phyloP scores from a whole-genome alignment of 2,888 invertebrate species.

The Cheiracanthium punctorium region DNA sequence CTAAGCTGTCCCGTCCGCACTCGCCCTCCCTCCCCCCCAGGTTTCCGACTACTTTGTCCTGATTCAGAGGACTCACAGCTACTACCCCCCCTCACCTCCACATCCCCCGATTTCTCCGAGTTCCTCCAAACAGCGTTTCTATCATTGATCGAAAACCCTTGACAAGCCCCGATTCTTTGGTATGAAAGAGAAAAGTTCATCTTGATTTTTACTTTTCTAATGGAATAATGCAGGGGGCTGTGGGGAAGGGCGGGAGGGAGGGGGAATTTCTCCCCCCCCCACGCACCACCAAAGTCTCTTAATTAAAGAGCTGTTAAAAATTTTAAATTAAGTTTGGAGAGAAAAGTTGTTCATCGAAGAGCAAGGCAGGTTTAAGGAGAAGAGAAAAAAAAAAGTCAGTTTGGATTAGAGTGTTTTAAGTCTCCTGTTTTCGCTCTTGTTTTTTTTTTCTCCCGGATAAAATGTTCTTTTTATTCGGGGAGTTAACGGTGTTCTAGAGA shows the following conservation, averaged over 20 bases:
- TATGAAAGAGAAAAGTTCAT: not conserved
- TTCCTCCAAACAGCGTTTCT: not conserved
- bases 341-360: too few relatives aligned
- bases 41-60: slow-evolving; percentile 19
- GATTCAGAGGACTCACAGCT: not conserved
- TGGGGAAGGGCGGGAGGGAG: too few relatives aligned
- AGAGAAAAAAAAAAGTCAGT: not conserved
- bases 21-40: not conserved
- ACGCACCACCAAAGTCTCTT: not conserved
- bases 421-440: not conserved
- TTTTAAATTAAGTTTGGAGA: not conserved
- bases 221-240: too few relatives aligned
- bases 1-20: slow-evolving; percentile 41
- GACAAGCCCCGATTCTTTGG: not conserved
- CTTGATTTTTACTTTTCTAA: not conserved
- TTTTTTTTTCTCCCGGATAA: not conserved
- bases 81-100: not conserved
- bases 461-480: too few relatives aligned
- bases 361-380: too few relatives aligned
- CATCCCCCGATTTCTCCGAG: not conserved
- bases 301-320: slow-evolving; percentile 5
- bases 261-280: too few relatives aligned
- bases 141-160: slow-evolving; percentile 6
- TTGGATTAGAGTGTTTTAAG: not conserved
- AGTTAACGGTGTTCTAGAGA: too few relatives aligned